Evolutionary conservation across 2,797 vertebrate genomes (phyloP), one percentile per base, ranked within the genome.

Genomic region (Emys orbicularis): DNA sequence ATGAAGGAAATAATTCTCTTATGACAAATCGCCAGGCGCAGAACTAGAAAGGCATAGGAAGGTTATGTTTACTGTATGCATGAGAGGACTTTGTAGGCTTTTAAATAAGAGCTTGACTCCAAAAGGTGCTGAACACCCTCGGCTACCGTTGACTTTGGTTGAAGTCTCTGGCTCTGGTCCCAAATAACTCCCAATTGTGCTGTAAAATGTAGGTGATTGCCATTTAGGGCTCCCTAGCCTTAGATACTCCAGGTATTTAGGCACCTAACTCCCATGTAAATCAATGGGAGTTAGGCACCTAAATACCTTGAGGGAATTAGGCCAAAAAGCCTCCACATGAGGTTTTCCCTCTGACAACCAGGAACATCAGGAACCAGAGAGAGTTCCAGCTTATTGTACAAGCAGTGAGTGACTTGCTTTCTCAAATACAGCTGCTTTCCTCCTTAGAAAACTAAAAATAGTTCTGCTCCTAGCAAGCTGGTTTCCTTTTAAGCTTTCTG

Each of bases 391-490:
- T 94, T 97, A 96, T 96, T 97, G 98, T 98, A 86, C 96, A 96
- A 96, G 97, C 94, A 96, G 81, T 31, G 27, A 96, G 94, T 94
- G 96, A 94, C 93, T 97, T 87, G 56, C 95, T 98, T 97, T 97
- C 95, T 97, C 90, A 97, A 97, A 97, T 97, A 96, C 98, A 98
- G 97, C 97, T 98, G 98, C 96, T 98, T 98, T 98, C 97, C 98
- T 98, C 98, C 98, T 98, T 98, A 97, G 94, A 94, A 95, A 84
- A 95, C 97, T 98, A 98, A 98, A 98, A 97, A 98, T 98, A 98
- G 96, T 87, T 89, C 91, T 79, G 91, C 94, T 98, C 89, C 90
- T 94, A 97, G 96, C 97, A 97, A 88, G 95, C 98, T 96, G 97
- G 93, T 95, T 98, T 98, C 97, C 95, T 97, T 98, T 97, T 96